These are phyloP conservation scores for Lepetodrilus schrolli DNA, from an alignment of 2,888 invertebrate genomes.

Conservation along the genomic window DNA sequence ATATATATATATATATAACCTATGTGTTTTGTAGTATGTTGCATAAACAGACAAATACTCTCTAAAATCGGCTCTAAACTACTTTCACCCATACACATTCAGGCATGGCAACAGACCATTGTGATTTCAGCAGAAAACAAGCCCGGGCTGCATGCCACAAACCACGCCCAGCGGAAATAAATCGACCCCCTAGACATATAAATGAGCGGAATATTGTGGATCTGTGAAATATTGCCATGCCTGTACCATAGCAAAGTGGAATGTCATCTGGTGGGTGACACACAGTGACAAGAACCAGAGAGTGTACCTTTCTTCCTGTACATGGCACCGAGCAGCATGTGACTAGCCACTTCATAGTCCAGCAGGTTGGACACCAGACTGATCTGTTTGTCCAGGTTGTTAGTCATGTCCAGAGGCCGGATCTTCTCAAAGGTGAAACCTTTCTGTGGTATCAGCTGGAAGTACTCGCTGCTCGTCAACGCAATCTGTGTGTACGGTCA, in stretches of 20 bases:
- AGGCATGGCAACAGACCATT: too few relatives aligned
- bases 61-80: too few relatives aligned
- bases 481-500: too few relatives aligned
- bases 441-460: slow-evolving; percentile 74
- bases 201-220: too few relatives aligned
- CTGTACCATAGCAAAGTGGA: not conserved
- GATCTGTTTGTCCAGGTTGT: slow-evolving; percentile 61
- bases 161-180: too few relatives aligned
- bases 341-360: slow-evolving; percentile 71
- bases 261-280: not conserved
- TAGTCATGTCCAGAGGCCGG: slow-evolving; percentile 65
- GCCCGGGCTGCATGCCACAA: too few relatives aligned
- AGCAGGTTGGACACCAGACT: slow-evolving; percentile 67
- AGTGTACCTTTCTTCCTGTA: slow-evolving; percentile 52
- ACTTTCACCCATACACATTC: too few relatives aligned
- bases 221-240: not conserved
- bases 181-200: too few relatives aligned
- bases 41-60: too few relatives aligned
- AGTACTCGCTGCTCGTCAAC: slow-evolving; percentile 76
- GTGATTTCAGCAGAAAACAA: too few relatives aligned
- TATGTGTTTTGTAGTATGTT: too few relatives aligned
- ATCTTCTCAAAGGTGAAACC: slow-evolving; percentile 74
- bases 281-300: not conserved
- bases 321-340: slow-evolving; percentile 71
- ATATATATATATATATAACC: too few relatives aligned